phyloP scores from a whole-genome alignment of 2,888 invertebrate species.

The Meandrusa payeni region DNA sequence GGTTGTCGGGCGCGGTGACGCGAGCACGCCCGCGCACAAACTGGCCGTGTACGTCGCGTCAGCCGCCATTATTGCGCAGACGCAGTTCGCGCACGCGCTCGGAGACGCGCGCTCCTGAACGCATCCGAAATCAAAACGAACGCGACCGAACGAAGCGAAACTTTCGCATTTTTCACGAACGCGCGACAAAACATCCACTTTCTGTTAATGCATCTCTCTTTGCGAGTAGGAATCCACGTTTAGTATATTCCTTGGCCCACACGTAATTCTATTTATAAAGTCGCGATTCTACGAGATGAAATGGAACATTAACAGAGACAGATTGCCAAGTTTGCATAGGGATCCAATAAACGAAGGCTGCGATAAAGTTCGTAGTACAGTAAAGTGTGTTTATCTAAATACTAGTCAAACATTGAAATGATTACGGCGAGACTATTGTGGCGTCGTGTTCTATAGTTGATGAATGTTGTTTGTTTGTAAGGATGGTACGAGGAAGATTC shows the following conservation, averaged over 20 bases:
- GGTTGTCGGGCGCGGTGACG: constrained; percentile 62
- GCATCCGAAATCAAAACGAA: constrained; percentile 54
- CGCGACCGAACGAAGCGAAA: constrained; percentile 69
- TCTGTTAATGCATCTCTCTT: constrained; percentile 33
- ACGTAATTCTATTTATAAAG: constrained; percentile 63
- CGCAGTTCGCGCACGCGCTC: constrained; percentile 34
- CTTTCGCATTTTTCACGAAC: constrained; percentile 40
- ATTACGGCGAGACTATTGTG: constrained; percentile 42
- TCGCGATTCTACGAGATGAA: constrained; percentile 52
- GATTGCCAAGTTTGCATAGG: constrained; percentile 69
- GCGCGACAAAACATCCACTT: constrained; percentile 30
- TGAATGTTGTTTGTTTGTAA: constrained; percentile 37
- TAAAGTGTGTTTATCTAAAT: constrained; percentile 49
- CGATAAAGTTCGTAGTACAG: constrained; percentile 58
- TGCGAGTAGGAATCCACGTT: constrained; percentile 36
- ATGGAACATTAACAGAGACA: constrained; percentile 56
- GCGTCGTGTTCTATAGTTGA: constrained; percentile 38
- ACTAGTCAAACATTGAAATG: constrained; percentile 49
- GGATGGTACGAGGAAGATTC: constrained; percentile 74
- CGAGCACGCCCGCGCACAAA: constrained; percentile 53
- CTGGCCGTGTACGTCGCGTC: constrained; percentile 40
- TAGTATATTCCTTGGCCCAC: constrained; percentile 34
- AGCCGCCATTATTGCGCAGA: constrained; percentile 31
- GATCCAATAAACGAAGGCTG: constrained; percentile 45
- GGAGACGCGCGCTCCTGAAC: constrained; percentile 46